These are phyloP conservation scores for Vulpes lagopus DNA, from an alignment of 2,113 vertebrate genomes.

Conservation along the genomic window DNA sequence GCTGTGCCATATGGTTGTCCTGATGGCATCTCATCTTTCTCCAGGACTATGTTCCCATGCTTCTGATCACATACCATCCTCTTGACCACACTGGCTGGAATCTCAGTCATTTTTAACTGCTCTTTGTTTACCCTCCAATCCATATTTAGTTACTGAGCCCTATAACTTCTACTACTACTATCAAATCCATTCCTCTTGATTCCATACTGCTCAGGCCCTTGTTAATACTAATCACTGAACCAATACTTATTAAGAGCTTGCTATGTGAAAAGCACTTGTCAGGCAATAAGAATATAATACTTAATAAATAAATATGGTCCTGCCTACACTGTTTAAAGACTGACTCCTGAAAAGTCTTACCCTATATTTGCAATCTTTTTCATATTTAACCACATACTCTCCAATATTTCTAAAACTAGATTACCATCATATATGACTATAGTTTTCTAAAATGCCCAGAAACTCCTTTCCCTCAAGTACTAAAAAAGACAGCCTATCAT, in stretches of 20 bases:
- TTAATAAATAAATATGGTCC: background rate
- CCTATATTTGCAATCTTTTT: background rate
- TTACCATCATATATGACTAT: background rate
- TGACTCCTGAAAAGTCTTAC: background rate
- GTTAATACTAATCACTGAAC: background rate
- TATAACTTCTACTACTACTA: slow-evolving; percentile 38
- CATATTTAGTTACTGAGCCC: slow-evolving; percentile 24
- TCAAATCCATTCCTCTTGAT: slow-evolving; percentile 39
- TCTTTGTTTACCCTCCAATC: background rate
- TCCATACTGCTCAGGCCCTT: background rate
- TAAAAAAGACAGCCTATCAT: background rate
- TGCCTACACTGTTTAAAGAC: background rate
- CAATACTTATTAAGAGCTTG: slow-evolving; percentile 17
- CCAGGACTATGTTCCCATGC: background rate
- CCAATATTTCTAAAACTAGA: slow-evolving; percentile 13
- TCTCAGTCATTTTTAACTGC: background rate
- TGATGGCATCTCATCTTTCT: background rate
- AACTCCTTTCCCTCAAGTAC: background rate
- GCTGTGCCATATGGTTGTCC: background rate
- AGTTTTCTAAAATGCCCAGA: slow-evolving; percentile 46
- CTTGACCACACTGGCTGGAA: background rate
- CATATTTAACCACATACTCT: background rate
- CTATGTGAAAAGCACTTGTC: background rate
- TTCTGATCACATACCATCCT: background rate
- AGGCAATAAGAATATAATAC: background rate